phyloP scores from a whole-genome alignment of 1,140 invertebrate genomes.

The Araneus ventricosus region DNA sequence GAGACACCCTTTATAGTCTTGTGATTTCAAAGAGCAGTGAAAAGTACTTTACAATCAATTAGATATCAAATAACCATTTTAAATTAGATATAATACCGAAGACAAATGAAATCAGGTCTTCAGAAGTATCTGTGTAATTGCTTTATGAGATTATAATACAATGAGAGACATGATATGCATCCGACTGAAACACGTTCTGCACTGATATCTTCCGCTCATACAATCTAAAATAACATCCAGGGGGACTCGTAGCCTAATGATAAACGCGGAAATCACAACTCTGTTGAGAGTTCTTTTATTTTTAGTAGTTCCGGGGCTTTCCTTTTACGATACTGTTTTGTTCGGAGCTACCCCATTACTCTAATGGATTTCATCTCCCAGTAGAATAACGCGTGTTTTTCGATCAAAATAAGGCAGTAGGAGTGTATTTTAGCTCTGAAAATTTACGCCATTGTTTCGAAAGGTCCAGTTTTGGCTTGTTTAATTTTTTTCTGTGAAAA shows the following conservation, averaged over 20 bases:
- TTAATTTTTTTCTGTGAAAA: too few relatives aligned
- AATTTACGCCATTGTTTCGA: neutral
- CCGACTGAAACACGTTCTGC: too few relatives aligned
- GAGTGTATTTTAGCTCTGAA: neutral
- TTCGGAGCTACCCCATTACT: neutral
- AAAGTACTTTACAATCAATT: too few relatives aligned
- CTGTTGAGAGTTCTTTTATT: neutral
- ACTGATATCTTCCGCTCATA: neutral
- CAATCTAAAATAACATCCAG: neutral
- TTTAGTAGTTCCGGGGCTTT: neutral
- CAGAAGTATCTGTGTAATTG: too few relatives aligned
- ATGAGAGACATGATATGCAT: too few relatives aligned
- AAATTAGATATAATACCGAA: too few relatives aligned
- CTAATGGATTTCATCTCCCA: constrained; percentile 38
- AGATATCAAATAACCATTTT: too few relatives aligned
- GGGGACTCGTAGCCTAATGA: neutral
- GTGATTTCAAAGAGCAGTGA: too few relatives aligned
- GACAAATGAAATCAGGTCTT: too few relatives aligned
- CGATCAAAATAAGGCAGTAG: neutral
- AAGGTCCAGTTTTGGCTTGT: neutral
- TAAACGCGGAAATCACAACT: constrained; percentile 36
- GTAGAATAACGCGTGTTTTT: neutral
- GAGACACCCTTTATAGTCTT: too few relatives aligned
- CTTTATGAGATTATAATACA: too few relatives aligned
- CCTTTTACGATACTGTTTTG: neutral